Evolutionary conservation across 92 coral and sea anemone species (phyloP), one percentile per base, ranked within the genome.

Genomic region (Zoanthus solanderi): DNA sequence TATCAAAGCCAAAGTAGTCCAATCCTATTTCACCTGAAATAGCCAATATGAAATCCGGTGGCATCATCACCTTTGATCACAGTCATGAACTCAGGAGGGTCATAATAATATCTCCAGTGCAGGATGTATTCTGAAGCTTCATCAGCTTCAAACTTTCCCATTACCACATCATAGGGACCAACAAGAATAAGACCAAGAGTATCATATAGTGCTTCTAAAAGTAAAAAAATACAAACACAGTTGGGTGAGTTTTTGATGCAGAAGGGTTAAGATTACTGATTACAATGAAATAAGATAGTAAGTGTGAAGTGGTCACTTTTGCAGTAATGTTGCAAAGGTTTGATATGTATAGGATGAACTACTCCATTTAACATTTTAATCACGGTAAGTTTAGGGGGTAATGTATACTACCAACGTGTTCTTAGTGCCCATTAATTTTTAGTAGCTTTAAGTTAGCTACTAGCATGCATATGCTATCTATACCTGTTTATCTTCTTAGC

Each of bases 61-160:
- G 90, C 65, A 23, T 96, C 93, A 75, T 93, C 92, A 15, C 98
- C 94, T 85, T 84, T 97, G 15, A 94, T 65, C 18, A 97, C 97
- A 68, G 99, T 95, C 80, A 95, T 84, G 61, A 97, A 97, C 84
- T 97, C 99, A 74, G 99, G 99, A 32, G 99, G 99, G 77, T 97
- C 99, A 90, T 94, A 95, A 87, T 91, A 95, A 84, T 97, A 93
- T 74, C 99, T 88, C 93, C 94, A 95, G 86, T 97, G 98, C 69
- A 97, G 94, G 78, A 93, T 92, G 92, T 92, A 95, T 2, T 96
- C 91, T n/a, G 84, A 57, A 77, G 87, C 52, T 52, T 94, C 91
- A 46, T 76, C 91, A 23, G 86, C 75, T 30, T 85, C 86, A 83
- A 95, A 95, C 6, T 89, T 84, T 37, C 98, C 96, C 58, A 95